Conservation (phyloP, 2,888 invertebrate genomes). For the Noctua janthe region DNA sequence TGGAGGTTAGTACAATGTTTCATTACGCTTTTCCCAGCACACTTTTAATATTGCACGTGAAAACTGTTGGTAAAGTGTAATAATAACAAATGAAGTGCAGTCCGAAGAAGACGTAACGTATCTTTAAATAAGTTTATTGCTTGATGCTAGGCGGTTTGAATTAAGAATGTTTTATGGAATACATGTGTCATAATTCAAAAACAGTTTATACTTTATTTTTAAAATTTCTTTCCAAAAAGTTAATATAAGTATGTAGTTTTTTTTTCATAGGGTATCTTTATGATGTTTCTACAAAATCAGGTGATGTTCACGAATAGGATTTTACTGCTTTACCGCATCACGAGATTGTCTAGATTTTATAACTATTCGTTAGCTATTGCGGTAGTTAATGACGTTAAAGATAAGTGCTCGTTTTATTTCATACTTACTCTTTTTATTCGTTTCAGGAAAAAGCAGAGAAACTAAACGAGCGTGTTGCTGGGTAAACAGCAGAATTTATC, state of each 20-base stretch:
- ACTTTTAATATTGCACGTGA: conserved; percentile 18
- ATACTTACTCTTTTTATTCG: not conserved
- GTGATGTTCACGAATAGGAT: conserved; percentile 10
- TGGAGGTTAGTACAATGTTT: conserved; percentile 47
- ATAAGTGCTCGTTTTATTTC: conserved; percentile 32
- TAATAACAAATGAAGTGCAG: conserved; percentile 25
- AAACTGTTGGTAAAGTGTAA: conserved; percentile 27
- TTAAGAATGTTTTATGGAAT: conserved; percentile 27
- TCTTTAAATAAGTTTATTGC: conserved; percentile 2
- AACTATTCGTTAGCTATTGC: conserved; percentile 8
- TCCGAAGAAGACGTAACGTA: not conserved
- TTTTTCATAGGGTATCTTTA: conserved; percentile 12
- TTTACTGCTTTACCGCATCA: conserved; percentile 35
- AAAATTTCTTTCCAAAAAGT: not conserved
- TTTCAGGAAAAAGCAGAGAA: not conserved
- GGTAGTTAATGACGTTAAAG: conserved; percentile 23
- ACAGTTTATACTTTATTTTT: conserved; percentile 10
- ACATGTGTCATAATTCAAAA: not conserved
- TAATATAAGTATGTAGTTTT: not conserved
- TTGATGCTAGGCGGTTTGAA: conserved; percentile 10
- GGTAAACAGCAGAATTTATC: not conserved
- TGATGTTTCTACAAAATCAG: conserved; percentile 6
- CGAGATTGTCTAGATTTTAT: conserved; percentile 32
- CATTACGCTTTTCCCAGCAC: conserved; percentile 45
- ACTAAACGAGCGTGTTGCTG: not conserved